Evolutionary conservation across 2,113 vertebrate genomes (phyloP).

Genomic region (Epinephelus moara): DNA sequence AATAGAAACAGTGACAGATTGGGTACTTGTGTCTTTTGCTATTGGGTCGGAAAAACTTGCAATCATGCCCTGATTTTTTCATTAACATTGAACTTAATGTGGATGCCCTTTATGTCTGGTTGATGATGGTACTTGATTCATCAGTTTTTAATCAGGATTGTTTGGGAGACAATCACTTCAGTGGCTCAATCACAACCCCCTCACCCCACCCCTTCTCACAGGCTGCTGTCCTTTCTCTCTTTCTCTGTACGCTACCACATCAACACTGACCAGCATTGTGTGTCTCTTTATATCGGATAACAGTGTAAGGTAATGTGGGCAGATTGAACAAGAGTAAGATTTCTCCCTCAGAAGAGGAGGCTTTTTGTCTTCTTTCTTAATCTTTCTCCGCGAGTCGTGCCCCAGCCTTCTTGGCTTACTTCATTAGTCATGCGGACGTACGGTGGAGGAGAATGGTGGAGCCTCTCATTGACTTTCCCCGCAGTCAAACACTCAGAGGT

Average conservation of each 20-base stretch:
- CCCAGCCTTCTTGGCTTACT: conserved; percentile 75
- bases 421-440: conserved; percentile 75
- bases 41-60: neutral
- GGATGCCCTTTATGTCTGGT: neutral
- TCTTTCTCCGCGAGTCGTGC: conserved; percentile 48
- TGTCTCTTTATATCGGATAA: conserved; percentile 72
- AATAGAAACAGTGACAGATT: neutral
- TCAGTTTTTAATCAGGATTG: conserved; percentile 67
- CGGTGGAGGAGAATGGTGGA: conserved; percentile 59
- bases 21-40: neutral
- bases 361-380: conserved; percentile 72
- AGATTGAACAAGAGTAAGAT: conserved; percentile 72
- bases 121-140: conserved; percentile 49
- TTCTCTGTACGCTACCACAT: conserved; percentile 44
- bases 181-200: conserved; percentile 42
- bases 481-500: conserved; percentile 51
- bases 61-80: neutral
- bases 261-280: conserved; percentile 74
- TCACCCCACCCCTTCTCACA: conserved; percentile 19
- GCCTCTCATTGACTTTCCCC: conserved; percentile 48
- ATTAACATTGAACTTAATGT: conserved; percentile 3
- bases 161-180: conserved; percentile 55
- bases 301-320: conserved; percentile 63
- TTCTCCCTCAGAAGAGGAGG: conserved; percentile 69
- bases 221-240: conserved; percentile 47